Evolutionary conservation across 2,888 invertebrate genomes (phyloP).

Genomic region (Agrochola circellaris): DNA sequence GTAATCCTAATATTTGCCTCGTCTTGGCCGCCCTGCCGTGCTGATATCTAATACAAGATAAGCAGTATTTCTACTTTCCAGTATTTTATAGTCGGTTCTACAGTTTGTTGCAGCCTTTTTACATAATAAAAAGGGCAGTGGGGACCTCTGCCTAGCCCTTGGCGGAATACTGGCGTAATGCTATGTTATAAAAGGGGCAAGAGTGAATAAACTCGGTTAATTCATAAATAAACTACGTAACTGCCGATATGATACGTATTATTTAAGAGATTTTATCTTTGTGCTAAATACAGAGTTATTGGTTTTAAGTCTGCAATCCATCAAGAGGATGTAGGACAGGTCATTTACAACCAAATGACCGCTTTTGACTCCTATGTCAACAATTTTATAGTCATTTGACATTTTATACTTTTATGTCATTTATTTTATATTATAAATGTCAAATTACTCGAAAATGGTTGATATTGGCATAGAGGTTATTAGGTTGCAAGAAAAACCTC

Average conservation of each 20-base stretch:
- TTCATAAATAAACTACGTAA: background rate
- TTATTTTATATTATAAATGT: no score
- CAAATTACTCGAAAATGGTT: no score
- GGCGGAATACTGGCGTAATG: no score
- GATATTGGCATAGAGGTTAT: no score
- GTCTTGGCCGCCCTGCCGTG: background rate
- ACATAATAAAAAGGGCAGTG: background rate
- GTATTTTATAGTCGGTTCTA: constrained; percentile 29
- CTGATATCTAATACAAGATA: constrained; percentile 15
- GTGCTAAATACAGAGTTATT: background rate
- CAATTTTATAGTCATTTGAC: no score
- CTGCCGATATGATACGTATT: constrained; percentile 7
- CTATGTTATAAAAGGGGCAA: background rate
- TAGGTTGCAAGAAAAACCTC: no score
- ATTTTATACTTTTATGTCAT: no score
- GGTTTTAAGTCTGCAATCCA: no score
- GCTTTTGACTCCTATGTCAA: no score
- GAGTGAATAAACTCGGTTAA: background rate
- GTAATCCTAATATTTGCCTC: constrained; percentile 8
- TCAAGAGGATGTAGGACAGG: no score
- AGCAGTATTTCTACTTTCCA: constrained; percentile 45
- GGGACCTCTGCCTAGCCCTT: no score
- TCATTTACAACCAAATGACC: no score
- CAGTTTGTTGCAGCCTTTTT: background rate
- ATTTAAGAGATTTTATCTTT: background rate